Evolutionary conservation across 1,140 invertebrate genomes (phyloP), one percentile per base, ranked within the genome.

Genomic region (Drosophila santomea): DNA sequence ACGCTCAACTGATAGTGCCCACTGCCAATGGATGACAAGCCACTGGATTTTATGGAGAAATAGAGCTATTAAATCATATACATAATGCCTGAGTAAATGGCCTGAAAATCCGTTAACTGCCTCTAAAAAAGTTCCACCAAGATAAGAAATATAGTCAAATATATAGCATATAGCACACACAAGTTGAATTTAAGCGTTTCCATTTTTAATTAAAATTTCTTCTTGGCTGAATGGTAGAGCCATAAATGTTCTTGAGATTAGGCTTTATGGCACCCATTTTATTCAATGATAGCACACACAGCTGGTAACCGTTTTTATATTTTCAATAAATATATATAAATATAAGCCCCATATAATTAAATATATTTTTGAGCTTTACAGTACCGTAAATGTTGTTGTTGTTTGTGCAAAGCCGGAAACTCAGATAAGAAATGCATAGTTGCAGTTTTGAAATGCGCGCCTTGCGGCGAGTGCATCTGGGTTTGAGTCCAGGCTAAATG

Each of bases 1-100:
- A 73, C 82, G 63, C 20, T 39, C 1, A 14, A n/a, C 62, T 67
- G 62, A 73, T 73, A 57, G 20, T 14, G 36, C 8, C 44, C 38
- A 10, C 38, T 5, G 7, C 32, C 7, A 44, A 28, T 63, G 45
- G 36, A 43, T 43, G 3, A 4, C 6, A 17, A 5, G 32, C 8
- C 32, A 32, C n/a, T 14, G 45, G 15, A 44, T 45, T 60, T 47
- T 25, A 17, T 44, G 20, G 12, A 14, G 6, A 38, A 20, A 12
- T 23, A 25, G 5, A 39, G 56, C 25, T 39, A 12, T 8, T 41
- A 23, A 55, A 32, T 71, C 12, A 44, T 23, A n/a, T 20, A 47
- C 25, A 48, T 55, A 55, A 55, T 35, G 10, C 17, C 43, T 11
- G 3, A 63, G 17, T 43, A 63, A 63, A 38, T 17, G 36, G 14